Base-by-base conservation (phyloP, 64 coral and sea anemone genomes). In the Montipora efflorescens region DNA sequence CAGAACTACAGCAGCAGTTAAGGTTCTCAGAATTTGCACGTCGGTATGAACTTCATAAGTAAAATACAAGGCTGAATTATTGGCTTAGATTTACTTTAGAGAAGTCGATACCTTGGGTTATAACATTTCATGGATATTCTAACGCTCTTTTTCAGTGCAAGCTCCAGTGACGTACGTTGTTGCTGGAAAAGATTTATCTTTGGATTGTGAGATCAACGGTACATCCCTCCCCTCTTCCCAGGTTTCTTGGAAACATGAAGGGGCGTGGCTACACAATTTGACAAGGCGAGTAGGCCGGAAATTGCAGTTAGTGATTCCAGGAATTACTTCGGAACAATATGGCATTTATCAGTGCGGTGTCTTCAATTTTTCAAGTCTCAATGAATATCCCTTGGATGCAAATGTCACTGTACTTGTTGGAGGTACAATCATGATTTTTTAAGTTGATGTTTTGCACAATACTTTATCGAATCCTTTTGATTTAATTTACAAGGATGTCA, bases 181-280 rank as follows among this genome's bases (percentile, higher is more conserved):
- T 21, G 3, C 62, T 71, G 82, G 82, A 9, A 71, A 48, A 20
- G 14, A 18, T 20, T 43, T 86, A 22, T 11, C 16, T 0, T 71
- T 86, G 82, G 8, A 51, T 86, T 86, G 82, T 72, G 48, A 21
- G 10, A 12, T 86, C 12, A 69, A 86, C 22, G 64, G 82, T 7
- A 10, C 44, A 20, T 10, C 46, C 2, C 43, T 86, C 45, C 47
- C 20, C 43, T n/a, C 18, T 48, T 19, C 16, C 21, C 82, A 45
- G 21, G 82, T 86, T 86, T 86, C 82, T 71, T 86, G 82, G 82
- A 86, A 86, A 49, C 82, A 71, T 44, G 46, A 71, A 13, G 82
- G 82, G 47, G 47, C 20, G 43, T 86, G 82, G 82, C 82, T 86
- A 49, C 66, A 86, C 46, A 86, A 71, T 71, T 7, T 70, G 7